Evolutionary conservation across 1,140 invertebrate genomes (phyloP).

Genomic region (Bombus difficillimus): DNA sequence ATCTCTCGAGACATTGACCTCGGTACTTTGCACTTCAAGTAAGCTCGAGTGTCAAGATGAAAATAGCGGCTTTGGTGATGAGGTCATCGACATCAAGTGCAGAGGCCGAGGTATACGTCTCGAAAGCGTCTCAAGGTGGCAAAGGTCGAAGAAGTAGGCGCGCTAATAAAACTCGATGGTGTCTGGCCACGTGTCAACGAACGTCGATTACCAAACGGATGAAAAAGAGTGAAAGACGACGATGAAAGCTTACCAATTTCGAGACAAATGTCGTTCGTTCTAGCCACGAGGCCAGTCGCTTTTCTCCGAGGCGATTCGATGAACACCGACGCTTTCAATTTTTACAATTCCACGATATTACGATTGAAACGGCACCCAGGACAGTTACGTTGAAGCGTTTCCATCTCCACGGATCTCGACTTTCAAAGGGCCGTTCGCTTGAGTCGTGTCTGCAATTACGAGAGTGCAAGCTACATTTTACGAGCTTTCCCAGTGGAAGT

Average conservation of each 20-base stretch:
- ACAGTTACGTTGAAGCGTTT: neutral
- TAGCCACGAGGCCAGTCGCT: neutral
- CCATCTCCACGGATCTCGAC: neutral
- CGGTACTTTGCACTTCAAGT: constrained; percentile 10
- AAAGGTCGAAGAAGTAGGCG: constrained; percentile 37
- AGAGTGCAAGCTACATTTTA: constrained; percentile 34
- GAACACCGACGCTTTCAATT: neutral
- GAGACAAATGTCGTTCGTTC: neutral
- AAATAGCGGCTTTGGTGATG: constrained; percentile 43
- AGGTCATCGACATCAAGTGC: constrained; percentile 37
- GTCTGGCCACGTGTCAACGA: no score
- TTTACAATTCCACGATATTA: neutral
- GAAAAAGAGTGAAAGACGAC: neutral
- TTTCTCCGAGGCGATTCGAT: neutral
- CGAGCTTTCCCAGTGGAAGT: neutral
- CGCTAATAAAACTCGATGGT: constrained; percentile 28
- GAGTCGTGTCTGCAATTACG: constrained; percentile 21
- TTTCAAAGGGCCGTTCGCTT: neutral
- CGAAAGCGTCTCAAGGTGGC: constrained; percentile 32
- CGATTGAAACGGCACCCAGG: neutral
- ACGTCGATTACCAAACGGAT: neutral
- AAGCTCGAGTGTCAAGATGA: constrained; percentile 41
- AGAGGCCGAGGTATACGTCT: neutral
- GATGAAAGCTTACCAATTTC: neutral
- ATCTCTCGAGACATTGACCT: constrained; percentile 37